phyloP scores from a whole-genome alignment of 2,888 invertebrate species.

The Omphaloscelis lunosa region DNA sequence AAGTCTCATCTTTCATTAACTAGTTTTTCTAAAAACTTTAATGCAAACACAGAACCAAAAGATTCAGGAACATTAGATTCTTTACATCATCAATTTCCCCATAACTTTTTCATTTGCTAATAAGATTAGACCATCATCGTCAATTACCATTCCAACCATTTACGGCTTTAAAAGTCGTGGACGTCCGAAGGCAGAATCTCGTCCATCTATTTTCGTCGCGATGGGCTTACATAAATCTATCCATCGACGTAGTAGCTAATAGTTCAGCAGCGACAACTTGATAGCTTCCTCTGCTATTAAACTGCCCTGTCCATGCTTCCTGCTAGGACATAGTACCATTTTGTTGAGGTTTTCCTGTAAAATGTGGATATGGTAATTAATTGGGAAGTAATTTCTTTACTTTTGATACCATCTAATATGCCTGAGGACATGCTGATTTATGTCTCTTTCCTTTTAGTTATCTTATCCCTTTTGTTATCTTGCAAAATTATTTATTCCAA shows the following conservation, averaged over 20 bases:
- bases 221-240: conserved; percentile 82
- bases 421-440: conserved; percentile 21
- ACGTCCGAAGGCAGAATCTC: conserved; percentile 57
- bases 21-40: background rate
- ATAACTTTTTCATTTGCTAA: conserved; percentile 15
- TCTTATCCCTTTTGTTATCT: background rate
- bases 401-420: conserved; percentile 38
- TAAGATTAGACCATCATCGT: conserved; percentile 55
- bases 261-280: conserved; percentile 85
- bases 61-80: background rate
- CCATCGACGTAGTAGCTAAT: conserved; percentile 82
- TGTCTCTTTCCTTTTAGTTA: conserved; percentile 7
- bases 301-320: conserved; percentile 73
- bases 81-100: background rate
- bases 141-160: conserved; percentile 44
- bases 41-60: background rate
- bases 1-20: background rate
- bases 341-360: conserved; percentile 62
- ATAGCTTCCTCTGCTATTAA: conserved; percentile 87
- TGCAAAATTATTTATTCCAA: background rate
- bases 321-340: conserved; percentile 68
- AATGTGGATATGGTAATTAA: conserved; percentile 49
- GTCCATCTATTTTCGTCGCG: conserved; percentile 76
- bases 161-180: conserved; percentile 63
- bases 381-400: conserved; percentile 43